Evolutionary conservation across 2,113 vertebrate genomes (phyloP).

Genomic region (Buteo buteo): DNA sequence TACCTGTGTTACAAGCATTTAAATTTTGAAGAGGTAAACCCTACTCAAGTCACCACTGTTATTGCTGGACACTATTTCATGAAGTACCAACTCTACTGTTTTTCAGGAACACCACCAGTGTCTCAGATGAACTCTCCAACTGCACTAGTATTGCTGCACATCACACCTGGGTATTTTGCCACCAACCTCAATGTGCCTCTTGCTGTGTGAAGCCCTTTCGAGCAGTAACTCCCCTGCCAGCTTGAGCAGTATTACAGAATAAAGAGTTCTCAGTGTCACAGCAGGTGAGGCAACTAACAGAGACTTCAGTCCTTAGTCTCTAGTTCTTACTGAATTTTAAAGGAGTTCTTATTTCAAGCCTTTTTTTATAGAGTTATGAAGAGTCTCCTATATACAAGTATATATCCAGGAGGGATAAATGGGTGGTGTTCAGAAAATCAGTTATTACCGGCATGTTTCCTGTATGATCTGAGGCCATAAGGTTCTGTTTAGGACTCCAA

Average conservation of each 20-base stretch:
- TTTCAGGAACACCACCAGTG: background rate
- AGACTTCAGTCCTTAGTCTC: slow-evolving; percentile 21
- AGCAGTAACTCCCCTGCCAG: slow-evolving; percentile 19
- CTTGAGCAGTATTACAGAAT: slow-evolving; percentile 7
- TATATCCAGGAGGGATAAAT: background rate
- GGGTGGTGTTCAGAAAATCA: background rate
- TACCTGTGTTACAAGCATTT: background rate
- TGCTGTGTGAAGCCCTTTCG: slow-evolving; percentile 49
- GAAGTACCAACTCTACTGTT: background rate
- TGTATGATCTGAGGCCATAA: background rate
- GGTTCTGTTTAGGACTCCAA: background rate
- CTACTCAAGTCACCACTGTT: background rate
- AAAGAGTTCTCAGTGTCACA: slow-evolving; percentile 41
- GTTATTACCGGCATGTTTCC: background rate
- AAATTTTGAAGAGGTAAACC: background rate
- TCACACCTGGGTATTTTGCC: slow-evolving; percentile 33
- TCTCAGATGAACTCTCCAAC: background rate
- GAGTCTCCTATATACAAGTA: background rate
- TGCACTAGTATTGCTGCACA: background rate
- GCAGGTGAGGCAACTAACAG: slow-evolving; percentile 40
- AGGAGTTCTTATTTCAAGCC: background rate
- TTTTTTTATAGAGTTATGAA: background rate
- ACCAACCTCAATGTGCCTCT: slow-evolving; percentile 28
- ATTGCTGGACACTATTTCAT: background rate
- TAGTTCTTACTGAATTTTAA: slow-evolving; percentile 37